Evolutionary conservation across 2,797 vertebrate genomes (phyloP), one percentile per base, ranked within the genome.

Genomic region (Thripadectes ignobilis): DNA sequence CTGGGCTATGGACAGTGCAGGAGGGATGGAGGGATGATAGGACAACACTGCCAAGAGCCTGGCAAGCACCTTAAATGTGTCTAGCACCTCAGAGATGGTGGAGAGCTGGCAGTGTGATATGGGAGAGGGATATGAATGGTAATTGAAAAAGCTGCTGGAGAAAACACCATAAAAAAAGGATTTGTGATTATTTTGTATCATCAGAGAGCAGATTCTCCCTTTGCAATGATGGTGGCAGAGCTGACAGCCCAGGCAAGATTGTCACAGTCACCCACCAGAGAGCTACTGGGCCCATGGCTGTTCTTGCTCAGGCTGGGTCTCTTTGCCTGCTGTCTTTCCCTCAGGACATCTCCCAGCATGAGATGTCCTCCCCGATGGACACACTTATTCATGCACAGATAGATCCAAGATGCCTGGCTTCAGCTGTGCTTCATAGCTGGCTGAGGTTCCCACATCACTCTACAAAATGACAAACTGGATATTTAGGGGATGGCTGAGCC

Each of bases 231-330:
- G 4, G 36, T 22, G 46, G 14, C 11, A 3, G 43, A 74, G 43
- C 38, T 75, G 58, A 57, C 23, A 24, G 10, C 16, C 23, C 30
- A 59, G 27, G 12, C 30, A 41, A 55, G 29, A 84, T 26, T 36
- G 16, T 39, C 54, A 57, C n/a, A 57, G 82, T 19, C 3, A 2
- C 20, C 3, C 17, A 8, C 23, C 1, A 1, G 61, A 86, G 51
- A 48, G 39, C 61, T 52, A 15, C 49, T 2, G 0, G 4, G 55
- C 6, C 43, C 13, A 5, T 1, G 12, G 62, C 27, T 2, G 1
- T 54, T 62, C 20, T 43, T 89, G 41, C 32, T 34, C 1, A 1
- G 19, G 7, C 10, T 82, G 55, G 14, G 14, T 26, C 14, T 41
- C 61, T 58, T 61, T 1, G 1, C 49, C 51, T 1, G 0, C 55